Percentiles rank a stretch among this genome's conserved stretches.
phyloP scores from a whole-genome alignment of 2,113 vertebrate genomes.

The Noctilio leporinus region DNA sequence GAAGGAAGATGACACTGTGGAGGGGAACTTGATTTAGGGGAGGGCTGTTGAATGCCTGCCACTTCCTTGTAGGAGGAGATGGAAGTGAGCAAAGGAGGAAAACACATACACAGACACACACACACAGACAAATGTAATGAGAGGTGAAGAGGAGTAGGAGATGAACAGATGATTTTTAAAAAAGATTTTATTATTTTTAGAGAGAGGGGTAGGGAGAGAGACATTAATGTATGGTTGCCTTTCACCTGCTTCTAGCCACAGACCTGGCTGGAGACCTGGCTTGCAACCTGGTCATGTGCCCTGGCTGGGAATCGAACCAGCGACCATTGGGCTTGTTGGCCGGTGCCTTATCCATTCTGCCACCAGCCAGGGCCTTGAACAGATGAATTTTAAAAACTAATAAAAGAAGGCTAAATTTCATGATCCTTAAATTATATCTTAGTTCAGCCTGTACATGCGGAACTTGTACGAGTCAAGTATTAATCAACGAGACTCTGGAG shows the following conservation, averaged over 20 bases:
- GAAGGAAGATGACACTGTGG: too few species aligned
- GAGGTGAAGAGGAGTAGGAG: background rate
- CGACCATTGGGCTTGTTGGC: too few species aligned
- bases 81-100: background rate
- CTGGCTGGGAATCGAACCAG: too few species aligned
- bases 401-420: background rate
- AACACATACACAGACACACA: background rate
- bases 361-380: too few species aligned
- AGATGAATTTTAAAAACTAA: background rate
- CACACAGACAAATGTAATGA: background rate
- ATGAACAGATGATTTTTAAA: background rate
- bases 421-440: background rate
- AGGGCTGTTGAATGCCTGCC: background rate
- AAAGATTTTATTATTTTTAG: too few species aligned
- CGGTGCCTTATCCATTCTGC: too few species aligned
- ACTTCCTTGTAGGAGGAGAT: background rate
- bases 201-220: too few species aligned
- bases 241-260: too few species aligned
- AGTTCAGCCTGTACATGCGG: background rate
- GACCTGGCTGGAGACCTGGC: too few species aligned
- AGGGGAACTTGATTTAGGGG: background rate
- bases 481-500: background rate
- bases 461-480: rapidly evolving
- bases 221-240: too few species aligned
- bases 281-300: too few species aligned